Conservation (phyloP, 1,140 invertebrate species). For the Penaeus indicus region DNA sequence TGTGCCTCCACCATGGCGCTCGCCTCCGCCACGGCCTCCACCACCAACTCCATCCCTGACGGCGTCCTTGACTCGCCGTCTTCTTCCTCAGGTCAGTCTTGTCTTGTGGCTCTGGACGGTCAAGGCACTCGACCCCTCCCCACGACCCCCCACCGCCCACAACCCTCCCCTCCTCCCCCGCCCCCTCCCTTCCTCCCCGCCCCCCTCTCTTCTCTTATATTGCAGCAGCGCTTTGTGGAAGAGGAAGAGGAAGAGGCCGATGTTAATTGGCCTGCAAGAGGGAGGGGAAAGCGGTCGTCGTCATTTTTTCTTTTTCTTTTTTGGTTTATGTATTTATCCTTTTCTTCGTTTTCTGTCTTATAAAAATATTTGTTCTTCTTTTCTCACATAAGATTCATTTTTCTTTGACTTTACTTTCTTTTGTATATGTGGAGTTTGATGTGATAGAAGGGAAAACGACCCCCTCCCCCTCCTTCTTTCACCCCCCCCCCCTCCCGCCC, state of each 20-base stretch:
- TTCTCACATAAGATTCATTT: too few species aligned
- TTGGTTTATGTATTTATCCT: too few species aligned
- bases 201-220: neutral
- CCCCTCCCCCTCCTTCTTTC: neutral
- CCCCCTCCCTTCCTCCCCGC: neutral
- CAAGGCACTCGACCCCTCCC: slow-evolving; percentile 34
- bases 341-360: too few species aligned
- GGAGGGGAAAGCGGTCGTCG: neutral
- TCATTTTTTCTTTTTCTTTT: too few species aligned
- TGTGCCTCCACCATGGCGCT: neutral
- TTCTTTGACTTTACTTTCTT: too few species aligned
- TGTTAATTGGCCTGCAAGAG: neutral
- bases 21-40: slow-evolving; percentile 22
- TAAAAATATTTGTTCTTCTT: too few species aligned
- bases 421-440: neutral
- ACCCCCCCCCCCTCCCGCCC: neutral
- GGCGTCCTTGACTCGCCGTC: slow-evolving; percentile 50
- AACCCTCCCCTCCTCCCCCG: neutral
- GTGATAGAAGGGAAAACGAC: neutral
- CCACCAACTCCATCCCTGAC: slow-evolving; percentile 25
- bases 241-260: neutral
- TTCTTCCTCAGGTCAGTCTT: slow-evolving; percentile 56
- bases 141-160: neutral
- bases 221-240: neutral
- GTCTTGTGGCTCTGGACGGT: slow-evolving; percentile 31